These are phyloP conservation scores for Frankliniella intonsa DNA, from an alignment of 2,888 invertebrate species.

Conservation along the genomic window DNA sequence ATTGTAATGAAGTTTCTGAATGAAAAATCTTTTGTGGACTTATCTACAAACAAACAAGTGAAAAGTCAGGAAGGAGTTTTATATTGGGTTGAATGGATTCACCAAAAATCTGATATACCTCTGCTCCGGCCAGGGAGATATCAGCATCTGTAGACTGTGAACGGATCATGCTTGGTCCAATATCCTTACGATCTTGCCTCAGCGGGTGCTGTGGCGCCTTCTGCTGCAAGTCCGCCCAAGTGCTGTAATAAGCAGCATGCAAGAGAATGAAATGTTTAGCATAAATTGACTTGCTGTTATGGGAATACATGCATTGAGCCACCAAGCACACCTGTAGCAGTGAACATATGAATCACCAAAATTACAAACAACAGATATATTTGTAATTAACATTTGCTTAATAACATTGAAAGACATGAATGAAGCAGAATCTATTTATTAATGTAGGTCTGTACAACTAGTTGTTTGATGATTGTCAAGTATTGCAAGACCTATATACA, in stretches of 20 bases:
- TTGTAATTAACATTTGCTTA: neutral
- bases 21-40: conserved; percentile 6
- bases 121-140: conserved; percentile 22
- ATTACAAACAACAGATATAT: neutral
- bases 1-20: conserved; percentile 4
- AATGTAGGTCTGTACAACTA: neutral
- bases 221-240: conserved; percentile 31
- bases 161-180: conserved; percentile 37
- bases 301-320: no score
- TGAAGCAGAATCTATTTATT: neutral
- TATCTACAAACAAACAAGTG: neutral
- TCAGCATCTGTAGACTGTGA: conserved; percentile 30
- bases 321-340: no score
- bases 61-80: no score
- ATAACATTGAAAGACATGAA: neutral
- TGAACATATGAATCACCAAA: neutral
- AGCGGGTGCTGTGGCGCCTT: conserved; percentile 33
- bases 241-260: neutral
- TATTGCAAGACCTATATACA: neutral
- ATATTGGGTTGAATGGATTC: neutral
- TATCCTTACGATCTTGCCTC: conserved; percentile 39
- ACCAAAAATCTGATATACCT: neutral
- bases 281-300: no score
- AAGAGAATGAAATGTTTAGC: no score
- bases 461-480: no score